phyloP scores from a whole-genome alignment of 2,888 invertebrate species.

The Drosophila bunnanda region DNA sequence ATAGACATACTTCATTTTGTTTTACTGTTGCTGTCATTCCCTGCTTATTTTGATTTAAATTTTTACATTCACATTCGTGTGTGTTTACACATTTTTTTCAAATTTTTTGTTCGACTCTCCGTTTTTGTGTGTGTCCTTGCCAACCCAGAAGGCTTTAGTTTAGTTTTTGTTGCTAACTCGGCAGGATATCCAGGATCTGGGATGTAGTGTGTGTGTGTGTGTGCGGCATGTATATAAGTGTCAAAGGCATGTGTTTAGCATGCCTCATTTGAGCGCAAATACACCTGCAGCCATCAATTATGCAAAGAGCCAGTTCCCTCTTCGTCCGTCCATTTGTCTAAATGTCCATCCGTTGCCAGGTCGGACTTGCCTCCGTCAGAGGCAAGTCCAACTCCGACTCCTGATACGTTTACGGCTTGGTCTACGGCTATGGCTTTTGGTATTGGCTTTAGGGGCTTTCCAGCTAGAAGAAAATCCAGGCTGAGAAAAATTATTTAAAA shows the following conservation, averaged over 20 bases:
- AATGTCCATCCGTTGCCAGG: conserved; percentile 20
- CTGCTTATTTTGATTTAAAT: conserved; percentile 55
- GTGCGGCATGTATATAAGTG: conserved; percentile 61
- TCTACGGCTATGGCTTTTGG: conserved; percentile 16
- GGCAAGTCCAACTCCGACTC: conserved; percentile 25
- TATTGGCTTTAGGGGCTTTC: conserved; percentile 29
- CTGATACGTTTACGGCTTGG: conserved; percentile 29
- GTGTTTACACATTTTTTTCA: conserved; percentile 54
- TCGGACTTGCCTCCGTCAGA: conserved; percentile 8
- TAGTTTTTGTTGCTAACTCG: conserved; percentile 45
- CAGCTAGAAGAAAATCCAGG: conserved; percentile 8
- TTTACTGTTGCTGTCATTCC: conserved; percentile 45
- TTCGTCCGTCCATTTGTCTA: conserved; percentile 20
- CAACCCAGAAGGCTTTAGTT: conserved; percentile 34
- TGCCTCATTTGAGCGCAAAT: conserved; percentile 79
- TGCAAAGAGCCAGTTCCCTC: conserved; percentile 67
- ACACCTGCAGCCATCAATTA: conserved; percentile 81
- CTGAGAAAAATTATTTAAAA: not conserved
- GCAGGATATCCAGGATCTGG: conserved; percentile 23
- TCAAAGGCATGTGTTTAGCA: conserved; percentile 79
- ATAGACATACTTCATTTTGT: conserved; percentile 1
- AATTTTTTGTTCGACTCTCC: conserved; percentile 20
- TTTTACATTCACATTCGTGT: conserved; percentile 56
- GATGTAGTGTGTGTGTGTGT: conserved; percentile 13
- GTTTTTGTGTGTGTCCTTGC: conserved; percentile 40